A percentile compares a stretch with the other conserved stretches of the same genome.
Evolutionary conservation across 2,888 invertebrate species (phyloP).

Genomic region (Hyalella azteca): DNA sequence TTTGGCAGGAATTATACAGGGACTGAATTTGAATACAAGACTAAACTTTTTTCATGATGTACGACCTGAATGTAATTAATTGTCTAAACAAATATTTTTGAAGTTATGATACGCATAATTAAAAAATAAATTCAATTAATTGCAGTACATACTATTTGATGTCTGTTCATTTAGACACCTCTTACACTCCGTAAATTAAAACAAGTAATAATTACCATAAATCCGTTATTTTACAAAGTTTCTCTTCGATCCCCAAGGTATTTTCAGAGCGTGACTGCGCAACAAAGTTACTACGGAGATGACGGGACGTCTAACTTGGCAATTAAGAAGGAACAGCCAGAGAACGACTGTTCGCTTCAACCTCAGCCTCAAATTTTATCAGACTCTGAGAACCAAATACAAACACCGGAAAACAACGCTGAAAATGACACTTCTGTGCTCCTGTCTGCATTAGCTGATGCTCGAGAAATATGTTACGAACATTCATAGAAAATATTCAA

Average conservation of each 20-base stretch:
- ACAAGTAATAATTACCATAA: no score
- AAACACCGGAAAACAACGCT: background rate
- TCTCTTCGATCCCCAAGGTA: background rate
- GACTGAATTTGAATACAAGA: no score
- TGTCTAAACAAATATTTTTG: no score
- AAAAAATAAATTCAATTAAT: no score
- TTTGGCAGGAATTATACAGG: no score
- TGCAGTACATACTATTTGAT: no score
- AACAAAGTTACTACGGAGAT: background rate
- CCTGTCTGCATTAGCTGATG: constrained; percentile 71
- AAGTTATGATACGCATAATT: no score
- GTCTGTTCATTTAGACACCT: no score
- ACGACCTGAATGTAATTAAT: no score
- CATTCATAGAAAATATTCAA: no score
- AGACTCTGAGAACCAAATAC: background rate
- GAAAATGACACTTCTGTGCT: constrained; percentile 51
- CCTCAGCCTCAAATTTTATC: background rate
- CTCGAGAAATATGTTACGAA: constrained; percentile 77
- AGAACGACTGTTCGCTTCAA: background rate
- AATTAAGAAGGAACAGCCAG: constrained; percentile 3
- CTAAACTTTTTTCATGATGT: no score
- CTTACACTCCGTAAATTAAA: no score
- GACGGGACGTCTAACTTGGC: background rate
- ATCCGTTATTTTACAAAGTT: background rate
- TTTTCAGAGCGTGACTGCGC: background rate